Conservation (phyloP, 2,797 vertebrate species). For the Notolepis coatsorum region DNA sequence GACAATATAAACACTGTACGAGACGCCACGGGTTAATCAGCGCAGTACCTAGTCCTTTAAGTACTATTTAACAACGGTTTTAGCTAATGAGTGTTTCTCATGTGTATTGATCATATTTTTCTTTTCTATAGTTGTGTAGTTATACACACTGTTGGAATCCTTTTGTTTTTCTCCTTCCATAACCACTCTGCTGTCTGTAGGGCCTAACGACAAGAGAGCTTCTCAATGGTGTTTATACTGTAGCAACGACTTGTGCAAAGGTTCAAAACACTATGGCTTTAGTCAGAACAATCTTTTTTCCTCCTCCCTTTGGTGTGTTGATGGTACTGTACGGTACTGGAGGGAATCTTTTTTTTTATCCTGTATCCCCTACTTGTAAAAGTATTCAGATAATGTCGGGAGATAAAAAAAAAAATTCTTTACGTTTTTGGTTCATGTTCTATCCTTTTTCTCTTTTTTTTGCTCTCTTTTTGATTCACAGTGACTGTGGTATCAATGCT, state of each 20-base stretch:
- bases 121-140: slow-evolving; percentile 48
- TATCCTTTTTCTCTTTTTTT: slow-evolving; percentile 7
- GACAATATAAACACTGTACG: slow-evolving; percentile 2
- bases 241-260: slow-evolving; percentile 50
- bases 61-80: slow-evolving; percentile 31
- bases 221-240: slow-evolving; percentile 72
- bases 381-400: slow-evolving; percentile 28
- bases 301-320: slow-evolving; percentile 61
- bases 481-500: slow-evolving; percentile 16
- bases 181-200: slow-evolving; percentile 55
- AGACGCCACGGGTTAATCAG: slow-evolving; percentile 24
- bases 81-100: slow-evolving; percentile 38
- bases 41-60: slow-evolving; percentile 42
- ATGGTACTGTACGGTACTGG: slow-evolving; percentile 36
- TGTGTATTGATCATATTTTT: slow-evolving; percentile 49
- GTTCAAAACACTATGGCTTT: slow-evolving; percentile 75
- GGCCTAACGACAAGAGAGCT: slow-evolving; percentile 42
- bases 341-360: slow-evolving; percentile 16
- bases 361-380: slow-evolving; percentile 15
- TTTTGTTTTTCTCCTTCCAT: slow-evolving; percentile 51
- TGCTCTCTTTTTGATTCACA: slow-evolving; percentile 12
- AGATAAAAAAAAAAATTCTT: slow-evolving; percentile 21
- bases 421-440: slow-evolving; percentile 12
- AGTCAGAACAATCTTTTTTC: slow-evolving; percentile 31
- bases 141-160: slow-evolving; percentile 44